These are phyloP conservation scores for Phalloptychus januarius DNA, from an alignment of 2,797 vertebrate genomes.

Conservation along the genomic window DNA sequence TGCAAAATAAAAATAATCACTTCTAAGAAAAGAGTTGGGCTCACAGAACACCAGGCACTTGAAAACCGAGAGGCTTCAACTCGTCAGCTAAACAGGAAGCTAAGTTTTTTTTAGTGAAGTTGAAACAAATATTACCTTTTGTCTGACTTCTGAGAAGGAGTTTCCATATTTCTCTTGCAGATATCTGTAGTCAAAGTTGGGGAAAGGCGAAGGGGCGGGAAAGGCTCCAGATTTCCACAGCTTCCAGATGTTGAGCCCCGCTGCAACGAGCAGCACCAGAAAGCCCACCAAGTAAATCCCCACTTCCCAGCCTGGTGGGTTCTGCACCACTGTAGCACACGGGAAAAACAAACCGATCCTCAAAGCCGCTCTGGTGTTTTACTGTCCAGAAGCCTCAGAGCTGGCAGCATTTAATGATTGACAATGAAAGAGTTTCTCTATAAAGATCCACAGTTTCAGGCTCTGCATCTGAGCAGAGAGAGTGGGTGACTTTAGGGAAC, in stretches of 20 bases:
- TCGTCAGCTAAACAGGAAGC: background rate
- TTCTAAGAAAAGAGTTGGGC: background rate
- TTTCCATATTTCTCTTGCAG: slow-evolving; percentile 95
- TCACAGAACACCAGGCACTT: background rate
- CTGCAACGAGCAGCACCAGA: slow-evolving; percentile 85
- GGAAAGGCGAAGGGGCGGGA: slow-evolving; percentile 93
- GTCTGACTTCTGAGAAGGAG: slow-evolving; percentile 80
- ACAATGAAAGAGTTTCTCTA: slow-evolving; percentile 10
- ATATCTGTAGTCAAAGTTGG: slow-evolving; percentile 96
- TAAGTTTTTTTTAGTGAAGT: background rate
- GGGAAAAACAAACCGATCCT: background rate
- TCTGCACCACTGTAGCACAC: slow-evolving; percentile 84
- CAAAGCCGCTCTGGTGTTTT: background rate
- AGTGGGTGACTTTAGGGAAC: slow-evolving; percentile 8
- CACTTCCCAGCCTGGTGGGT: slow-evolving; percentile 91
- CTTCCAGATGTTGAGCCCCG: slow-evolving; percentile 94
- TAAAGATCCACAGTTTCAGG: slow-evolving; percentile 11
- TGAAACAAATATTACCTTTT: slow-evolving; percentile 83
- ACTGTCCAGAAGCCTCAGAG: slow-evolving; percentile 1
- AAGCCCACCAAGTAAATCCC: slow-evolving; percentile 92
- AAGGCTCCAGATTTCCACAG: slow-evolving; percentile 93
- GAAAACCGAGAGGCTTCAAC: background rate
- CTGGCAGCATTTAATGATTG: background rate
- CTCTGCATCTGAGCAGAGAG: slow-evolving; percentile 20
- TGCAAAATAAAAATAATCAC: background rate